Evolutionary conservation across 2,888 invertebrate genomes (phyloP).

Genomic region (Salticus scenicus): DNA sequence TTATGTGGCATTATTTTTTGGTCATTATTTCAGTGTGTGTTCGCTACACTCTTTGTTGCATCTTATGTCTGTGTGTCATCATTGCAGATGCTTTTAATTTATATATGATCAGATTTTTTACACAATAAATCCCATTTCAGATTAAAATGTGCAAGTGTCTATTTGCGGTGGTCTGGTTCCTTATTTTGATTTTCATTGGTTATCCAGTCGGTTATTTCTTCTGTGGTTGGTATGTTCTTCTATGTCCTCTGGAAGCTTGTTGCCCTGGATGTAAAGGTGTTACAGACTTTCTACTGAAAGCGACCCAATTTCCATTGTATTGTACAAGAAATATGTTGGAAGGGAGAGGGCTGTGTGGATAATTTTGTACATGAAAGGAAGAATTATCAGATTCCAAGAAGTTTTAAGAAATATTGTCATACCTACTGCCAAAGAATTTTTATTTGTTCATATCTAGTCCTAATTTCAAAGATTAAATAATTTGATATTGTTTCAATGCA

Average conservation of each 20-base stretch:
- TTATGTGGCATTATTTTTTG: too few relatives aligned
- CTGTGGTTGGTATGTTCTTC: constrained; percentile 75
- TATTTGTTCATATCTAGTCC: too few relatives aligned
- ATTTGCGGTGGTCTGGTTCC: constrained; percentile 75
- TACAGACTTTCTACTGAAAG: constrained; percentile 74
- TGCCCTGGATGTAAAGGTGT: constrained; percentile 72
- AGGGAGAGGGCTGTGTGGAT: constrained; percentile 39
- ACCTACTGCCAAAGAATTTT: too few relatives aligned
- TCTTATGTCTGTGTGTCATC: too few relatives aligned
- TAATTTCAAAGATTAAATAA: too few relatives aligned
- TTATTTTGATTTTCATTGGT: constrained; percentile 74
- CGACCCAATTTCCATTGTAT: constrained; percentile 75
- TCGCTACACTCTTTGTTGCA: too few relatives aligned
- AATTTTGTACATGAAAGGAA: neutral
- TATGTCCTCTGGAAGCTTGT: constrained; percentile 74
- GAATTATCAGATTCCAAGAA: too few relatives aligned
- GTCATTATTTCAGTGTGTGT: too few relatives aligned
- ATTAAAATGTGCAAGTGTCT: constrained; percentile 68
- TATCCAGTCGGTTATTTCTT: constrained; percentile 75
- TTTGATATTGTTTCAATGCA: too few relatives aligned
- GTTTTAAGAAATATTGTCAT: too few relatives aligned
- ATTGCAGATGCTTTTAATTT: too few relatives aligned
- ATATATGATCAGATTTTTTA: too few relatives aligned
- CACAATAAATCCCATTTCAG: neutral
- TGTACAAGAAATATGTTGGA: constrained; percentile 74